phyloP scores from a whole-genome alignment of 2,113 vertebrate genomes.

The Aphelocoma coerulescens region DNA sequence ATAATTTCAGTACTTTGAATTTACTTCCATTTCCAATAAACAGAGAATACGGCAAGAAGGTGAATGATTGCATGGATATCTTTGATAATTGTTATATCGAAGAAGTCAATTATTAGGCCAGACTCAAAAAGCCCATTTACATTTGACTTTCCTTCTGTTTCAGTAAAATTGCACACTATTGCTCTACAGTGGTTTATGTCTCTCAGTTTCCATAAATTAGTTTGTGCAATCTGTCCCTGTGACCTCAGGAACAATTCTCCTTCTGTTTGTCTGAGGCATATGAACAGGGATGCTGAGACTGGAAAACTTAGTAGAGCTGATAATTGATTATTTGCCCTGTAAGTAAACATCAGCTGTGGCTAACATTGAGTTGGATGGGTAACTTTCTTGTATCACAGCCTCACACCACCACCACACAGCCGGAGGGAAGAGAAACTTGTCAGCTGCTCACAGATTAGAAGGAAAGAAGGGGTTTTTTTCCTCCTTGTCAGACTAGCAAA shows the following conservation, averaged over 20 bases:
- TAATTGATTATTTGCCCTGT: slow-evolving; percentile 21
- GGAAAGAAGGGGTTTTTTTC: neutral
- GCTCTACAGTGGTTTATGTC: neutral
- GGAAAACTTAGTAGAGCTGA: neutral
- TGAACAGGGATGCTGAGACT: neutral
- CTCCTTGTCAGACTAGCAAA: neutral
- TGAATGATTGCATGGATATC: neutral
- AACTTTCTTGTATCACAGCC: neutral
- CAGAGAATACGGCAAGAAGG: neutral
- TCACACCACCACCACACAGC: neutral
- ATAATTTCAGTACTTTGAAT: neutral
- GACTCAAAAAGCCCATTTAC: neutral
- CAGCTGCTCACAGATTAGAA: neutral
- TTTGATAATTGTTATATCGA: neutral
- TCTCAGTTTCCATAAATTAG: slow-evolving; percentile 4
- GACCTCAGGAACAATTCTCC: slow-evolving; percentile 10
- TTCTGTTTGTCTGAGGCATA: neutral
- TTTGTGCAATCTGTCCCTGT: slow-evolving; percentile 20
- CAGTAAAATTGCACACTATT: neutral
- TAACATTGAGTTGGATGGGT: neutral
- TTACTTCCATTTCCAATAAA: neutral
- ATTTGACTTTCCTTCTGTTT: neutral
- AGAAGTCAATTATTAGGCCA: neutral
- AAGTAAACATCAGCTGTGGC: slow-evolving; percentile 17
- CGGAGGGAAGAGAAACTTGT: neutral